Conservation (phyloP, 1,140 invertebrate species). For the Psix sp. region DNA sequence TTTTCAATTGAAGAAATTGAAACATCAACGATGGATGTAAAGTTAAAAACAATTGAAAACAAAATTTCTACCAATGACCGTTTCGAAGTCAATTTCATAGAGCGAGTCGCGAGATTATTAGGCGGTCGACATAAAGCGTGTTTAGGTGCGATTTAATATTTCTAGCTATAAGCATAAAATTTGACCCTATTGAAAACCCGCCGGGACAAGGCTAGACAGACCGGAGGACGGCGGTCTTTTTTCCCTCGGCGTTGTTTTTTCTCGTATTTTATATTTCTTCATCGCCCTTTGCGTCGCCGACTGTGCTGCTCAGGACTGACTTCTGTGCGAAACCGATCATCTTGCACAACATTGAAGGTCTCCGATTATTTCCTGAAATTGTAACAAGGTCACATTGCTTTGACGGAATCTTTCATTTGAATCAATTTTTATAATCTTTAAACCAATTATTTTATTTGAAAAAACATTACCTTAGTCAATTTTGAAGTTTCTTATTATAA, state of each 20-base stretch:
- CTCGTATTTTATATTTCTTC: conserved; percentile 55
- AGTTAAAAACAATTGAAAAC: conserved; percentile 9
- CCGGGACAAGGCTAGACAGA: conserved; percentile 16
- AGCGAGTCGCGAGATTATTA: conserved; percentile 66
- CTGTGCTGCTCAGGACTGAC: conserved; percentile 18
- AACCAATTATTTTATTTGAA: no score
- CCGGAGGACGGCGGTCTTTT: conserved; percentile 15
- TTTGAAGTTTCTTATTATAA: no score
- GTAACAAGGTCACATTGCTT: conserved; percentile 12
- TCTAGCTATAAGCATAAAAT: conserved; percentile 70
- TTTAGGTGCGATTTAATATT: conserved; percentile 73
- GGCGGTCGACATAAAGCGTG: conserved; percentile 69
- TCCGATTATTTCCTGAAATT: conserved; percentile 20
- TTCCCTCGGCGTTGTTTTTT: conserved; percentile 14
- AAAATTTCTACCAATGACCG: background rate
- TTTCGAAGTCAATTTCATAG: conserved; percentile 27
- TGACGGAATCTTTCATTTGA: no score
- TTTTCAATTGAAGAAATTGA: no score
- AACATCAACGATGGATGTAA: no score
- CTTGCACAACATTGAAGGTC: conserved; percentile 9
- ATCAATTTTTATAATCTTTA: no score
- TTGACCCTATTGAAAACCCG: conserved; percentile 58
- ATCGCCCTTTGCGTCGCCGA: conserved; percentile 41
- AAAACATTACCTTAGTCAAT: no score
- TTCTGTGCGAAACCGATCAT: conserved; percentile 30